phyloP scores from a whole-genome alignment of 1,140 invertebrate genomes.

The Tetraneura akinire region DNA sequence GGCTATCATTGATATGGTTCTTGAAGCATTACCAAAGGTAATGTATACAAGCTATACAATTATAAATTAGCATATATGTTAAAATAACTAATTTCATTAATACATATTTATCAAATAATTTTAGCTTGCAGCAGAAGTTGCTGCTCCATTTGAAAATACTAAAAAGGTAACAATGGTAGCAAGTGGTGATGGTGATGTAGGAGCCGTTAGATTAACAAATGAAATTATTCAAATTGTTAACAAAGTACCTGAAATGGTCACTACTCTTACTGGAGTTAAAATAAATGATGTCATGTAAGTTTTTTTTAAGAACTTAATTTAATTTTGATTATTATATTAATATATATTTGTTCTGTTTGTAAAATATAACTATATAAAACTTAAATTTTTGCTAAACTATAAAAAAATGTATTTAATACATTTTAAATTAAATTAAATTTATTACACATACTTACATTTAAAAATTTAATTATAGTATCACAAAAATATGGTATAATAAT shows the following conservation, averaged over 20 bases:
- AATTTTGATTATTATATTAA: neutral
- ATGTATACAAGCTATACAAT: neutral
- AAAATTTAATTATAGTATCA: too few species aligned
- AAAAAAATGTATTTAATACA: neutral
- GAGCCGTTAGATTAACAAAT: constrained; percentile 88
- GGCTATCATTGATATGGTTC: constrained; percentile 95
- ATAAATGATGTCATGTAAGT: constrained; percentile 78
- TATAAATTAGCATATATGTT: neutral
- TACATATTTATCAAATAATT: constrained; percentile 53
- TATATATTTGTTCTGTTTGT: neutral
- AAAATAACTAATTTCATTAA: neutral
- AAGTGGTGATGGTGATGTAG: constrained; percentile 86
- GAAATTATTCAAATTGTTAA: constrained; percentile 92
- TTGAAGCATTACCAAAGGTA: constrained; percentile 95
- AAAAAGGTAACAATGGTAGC: constrained; percentile 95
- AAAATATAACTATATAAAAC: neutral
- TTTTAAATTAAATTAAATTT: neutral
- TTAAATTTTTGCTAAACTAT: neutral
- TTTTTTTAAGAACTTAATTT: neutral
- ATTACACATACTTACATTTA: too few species aligned
- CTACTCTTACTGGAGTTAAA: constrained; percentile 82
- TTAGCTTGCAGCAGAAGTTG: constrained; percentile 92
- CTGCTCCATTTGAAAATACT: constrained; percentile 87
- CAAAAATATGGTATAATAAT: too few species aligned
- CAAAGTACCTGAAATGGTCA: constrained; percentile 86